phyloP scores from a whole-genome alignment of 2,113 vertebrate species.

The Oxyura jamaicensis region DNA sequence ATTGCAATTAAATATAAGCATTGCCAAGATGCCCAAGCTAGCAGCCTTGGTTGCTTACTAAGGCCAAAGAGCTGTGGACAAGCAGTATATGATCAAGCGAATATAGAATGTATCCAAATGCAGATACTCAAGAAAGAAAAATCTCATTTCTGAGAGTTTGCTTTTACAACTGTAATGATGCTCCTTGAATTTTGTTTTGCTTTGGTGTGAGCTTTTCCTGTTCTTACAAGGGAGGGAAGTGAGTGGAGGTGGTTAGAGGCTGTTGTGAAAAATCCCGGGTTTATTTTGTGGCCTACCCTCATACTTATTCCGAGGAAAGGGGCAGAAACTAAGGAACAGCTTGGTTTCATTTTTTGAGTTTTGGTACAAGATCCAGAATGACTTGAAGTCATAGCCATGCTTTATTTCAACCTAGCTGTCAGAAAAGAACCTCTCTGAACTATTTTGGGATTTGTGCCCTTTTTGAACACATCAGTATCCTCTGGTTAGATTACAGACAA shows the following conservation, averaged over 20 bases:
- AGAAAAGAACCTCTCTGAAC: not conserved
- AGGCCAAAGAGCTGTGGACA: not conserved
- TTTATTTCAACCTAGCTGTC: not conserved
- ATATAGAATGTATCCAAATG: not conserved
- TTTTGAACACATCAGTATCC: not conserved
- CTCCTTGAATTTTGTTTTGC: not conserved
- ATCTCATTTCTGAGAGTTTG: not conserved
- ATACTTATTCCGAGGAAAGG: not conserved
- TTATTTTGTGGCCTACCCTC: not conserved
- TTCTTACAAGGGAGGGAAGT: not conserved
- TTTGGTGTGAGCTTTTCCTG: not conserved
- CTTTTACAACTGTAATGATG: not conserved
- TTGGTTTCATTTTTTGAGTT: not conserved
- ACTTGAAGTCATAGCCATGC: not conserved
- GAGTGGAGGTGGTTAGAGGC: not conserved
- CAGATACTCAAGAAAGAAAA: not conserved
- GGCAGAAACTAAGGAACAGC: not conserved
- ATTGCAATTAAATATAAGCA: not conserved
- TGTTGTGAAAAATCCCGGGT: not conserved
- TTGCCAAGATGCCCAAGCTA: not conserved
- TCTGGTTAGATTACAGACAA: not conserved
- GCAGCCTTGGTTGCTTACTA: not conserved
- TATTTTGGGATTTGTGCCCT: not conserved
- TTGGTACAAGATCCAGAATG: not conserved
- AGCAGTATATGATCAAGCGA: not conserved